These are phyloP conservation scores for Sphaerophoria rueppellii DNA, from an alignment of 2,888 invertebrate genomes.

Conservation along the genomic window DNA sequence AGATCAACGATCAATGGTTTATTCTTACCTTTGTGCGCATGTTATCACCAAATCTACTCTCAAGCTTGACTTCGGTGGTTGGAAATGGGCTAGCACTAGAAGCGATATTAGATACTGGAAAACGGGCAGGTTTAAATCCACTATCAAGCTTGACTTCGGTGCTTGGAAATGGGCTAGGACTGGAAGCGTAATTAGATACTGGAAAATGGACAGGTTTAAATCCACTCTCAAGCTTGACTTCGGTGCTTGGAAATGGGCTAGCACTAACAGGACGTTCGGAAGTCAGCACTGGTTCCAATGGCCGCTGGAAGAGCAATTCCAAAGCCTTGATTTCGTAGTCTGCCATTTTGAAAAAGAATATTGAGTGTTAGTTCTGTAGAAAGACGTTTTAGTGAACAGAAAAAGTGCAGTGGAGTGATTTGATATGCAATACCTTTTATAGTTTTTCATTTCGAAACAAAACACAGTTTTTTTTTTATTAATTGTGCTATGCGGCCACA, in stretches of 20 bases:
- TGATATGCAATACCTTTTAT: neutral
- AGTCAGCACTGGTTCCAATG: conserved; percentile 75
- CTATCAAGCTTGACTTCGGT: no score
- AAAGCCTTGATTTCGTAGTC: conserved; percentile 59
- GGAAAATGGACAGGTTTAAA: no score
- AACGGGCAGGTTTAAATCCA: no score
- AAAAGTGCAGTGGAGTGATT: neutral
- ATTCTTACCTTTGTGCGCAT: conserved; percentile 69
- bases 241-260: conserved; percentile 43
- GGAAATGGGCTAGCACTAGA: no score
- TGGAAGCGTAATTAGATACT: no score
- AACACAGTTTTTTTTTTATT: no score
- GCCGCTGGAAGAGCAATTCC: conserved; percentile 74
- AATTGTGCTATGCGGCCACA: no score
- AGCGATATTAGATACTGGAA: no score
- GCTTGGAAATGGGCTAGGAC: no score
- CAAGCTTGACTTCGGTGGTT: conserved; percentile 71
- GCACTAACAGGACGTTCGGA: no score
- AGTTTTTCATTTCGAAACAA: no score
- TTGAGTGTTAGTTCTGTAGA: neutral
- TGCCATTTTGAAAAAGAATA: neutral
- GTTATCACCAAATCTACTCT: conserved; percentile 74
- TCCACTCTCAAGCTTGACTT: conserved; percentile 72
- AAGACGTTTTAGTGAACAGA: neutral
- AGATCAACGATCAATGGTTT: neutral